These are phyloP conservation scores for Theocolax elegans DNA, from an alignment of 1,140 invertebrate genomes.

Conservation along the genomic window DNA sequence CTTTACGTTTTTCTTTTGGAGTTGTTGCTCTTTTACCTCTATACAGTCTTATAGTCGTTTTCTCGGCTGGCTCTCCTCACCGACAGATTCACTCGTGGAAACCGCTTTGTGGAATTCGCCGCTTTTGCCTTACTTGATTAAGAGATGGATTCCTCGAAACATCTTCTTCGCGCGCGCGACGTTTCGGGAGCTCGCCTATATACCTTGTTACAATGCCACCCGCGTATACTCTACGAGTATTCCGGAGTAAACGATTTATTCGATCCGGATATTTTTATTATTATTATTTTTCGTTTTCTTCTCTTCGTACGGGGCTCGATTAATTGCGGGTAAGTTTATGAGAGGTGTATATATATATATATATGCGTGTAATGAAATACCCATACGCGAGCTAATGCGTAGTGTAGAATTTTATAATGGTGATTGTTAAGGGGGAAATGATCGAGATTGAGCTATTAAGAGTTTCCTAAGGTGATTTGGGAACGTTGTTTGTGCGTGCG, in stretches of 20 bases:
- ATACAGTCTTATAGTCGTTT: too few relatives aligned
- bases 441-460: neutral
- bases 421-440: neutral
- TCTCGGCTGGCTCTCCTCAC: too few relatives aligned
- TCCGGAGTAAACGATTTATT: too few relatives aligned
- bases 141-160: constrained; percentile 37
- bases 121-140: constrained; percentile 26
- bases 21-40: too few relatives aligned
- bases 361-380: constrained; percentile 17
- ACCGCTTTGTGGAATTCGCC: neutral
- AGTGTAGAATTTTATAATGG: constrained; percentile 12
- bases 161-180: constrained; percentile 12
- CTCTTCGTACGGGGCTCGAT: neutral
- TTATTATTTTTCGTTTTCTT: neutral
- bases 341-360: too few relatives aligned
- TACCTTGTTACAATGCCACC: too few relatives aligned
- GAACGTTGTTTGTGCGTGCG: too few relatives aligned
- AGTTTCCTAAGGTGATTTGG: too few relatives aligned
- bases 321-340: constrained; percentile 21
- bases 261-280: too few relatives aligned
- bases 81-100: constrained; percentile 1
- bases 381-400: neutral
- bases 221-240: too few relatives aligned
- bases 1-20: constrained; percentile 4
- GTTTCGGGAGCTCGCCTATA: too few relatives aligned